These are phyloP conservation scores for Antechinus flavipes DNA, from an alignment of 2,113 vertebrate species.

Conservation along the genomic window DNA sequence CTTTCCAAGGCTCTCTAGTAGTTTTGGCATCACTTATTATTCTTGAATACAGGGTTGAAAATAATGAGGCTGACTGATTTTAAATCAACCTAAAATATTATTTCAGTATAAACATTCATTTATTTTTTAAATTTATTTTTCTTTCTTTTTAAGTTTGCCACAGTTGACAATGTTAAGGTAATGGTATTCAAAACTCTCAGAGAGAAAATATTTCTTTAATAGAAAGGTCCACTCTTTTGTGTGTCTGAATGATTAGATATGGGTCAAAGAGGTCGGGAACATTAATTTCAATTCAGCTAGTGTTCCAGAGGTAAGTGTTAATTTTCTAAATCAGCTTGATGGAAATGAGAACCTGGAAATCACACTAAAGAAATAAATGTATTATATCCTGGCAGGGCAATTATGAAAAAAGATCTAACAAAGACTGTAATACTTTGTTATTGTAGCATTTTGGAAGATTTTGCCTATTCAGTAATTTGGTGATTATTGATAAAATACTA, in stretches of 20 bases:
- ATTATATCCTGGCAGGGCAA: constrained; percentile 30
- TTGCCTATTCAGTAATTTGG: background rate
- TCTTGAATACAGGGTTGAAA: constrained; percentile 58
- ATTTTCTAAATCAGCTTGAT: constrained; percentile 72
- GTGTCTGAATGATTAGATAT: constrained; percentile 70
- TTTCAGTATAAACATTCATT: constrained; percentile 53
- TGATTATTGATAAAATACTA: background rate
- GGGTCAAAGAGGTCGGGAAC: constrained; percentile 71
- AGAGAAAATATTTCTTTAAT: constrained; percentile 63
- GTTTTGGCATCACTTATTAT: constrained; percentile 28
- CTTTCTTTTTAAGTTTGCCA: constrained; percentile 45
- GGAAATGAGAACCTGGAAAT: constrained; percentile 50
- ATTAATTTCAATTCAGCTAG: constrained; percentile 81
- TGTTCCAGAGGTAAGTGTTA: constrained; percentile 71
- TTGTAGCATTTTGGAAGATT: background rate
- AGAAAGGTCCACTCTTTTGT: constrained; percentile 55
- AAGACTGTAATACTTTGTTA: background rate
- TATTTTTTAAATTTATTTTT: constrained; percentile 27
- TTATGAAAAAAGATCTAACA: constrained; percentile 19
- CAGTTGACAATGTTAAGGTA: constrained; percentile 65
- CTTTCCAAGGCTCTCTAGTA: constrained; percentile 59
- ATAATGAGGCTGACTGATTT: constrained; percentile 44
- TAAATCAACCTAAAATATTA: constrained; percentile 63
- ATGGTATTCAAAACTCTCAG: constrained; percentile 72
- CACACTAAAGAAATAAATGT: constrained; percentile 62